These are phyloP conservation scores for Meleagris gallopavo DNA, from an alignment of 2,113 vertebrate genomes.

Conservation along the genomic window DNA sequence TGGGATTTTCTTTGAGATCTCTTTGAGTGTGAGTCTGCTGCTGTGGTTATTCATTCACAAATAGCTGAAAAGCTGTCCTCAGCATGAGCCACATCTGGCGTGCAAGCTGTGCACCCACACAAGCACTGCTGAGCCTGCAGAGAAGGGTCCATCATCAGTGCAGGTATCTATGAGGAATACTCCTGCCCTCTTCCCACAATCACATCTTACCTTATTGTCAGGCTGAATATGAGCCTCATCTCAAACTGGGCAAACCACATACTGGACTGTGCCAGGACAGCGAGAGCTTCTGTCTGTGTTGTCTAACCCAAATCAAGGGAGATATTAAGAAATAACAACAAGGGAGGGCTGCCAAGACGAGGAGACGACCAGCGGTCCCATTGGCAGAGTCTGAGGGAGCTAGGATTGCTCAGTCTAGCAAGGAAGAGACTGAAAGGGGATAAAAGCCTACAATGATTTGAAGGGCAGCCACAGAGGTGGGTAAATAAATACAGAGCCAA, in stretches of 20 bases:
- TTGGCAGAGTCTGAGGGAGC: not conserved
- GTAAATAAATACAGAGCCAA: not conserved
- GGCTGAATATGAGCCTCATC: not conserved
- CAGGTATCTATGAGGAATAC: not conserved
- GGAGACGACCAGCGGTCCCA: accelerated
- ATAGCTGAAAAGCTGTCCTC: not conserved
- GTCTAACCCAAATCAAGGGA: not conserved
- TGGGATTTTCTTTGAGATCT: not conserved
- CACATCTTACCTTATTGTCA: not conserved
- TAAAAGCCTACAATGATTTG: not conserved
- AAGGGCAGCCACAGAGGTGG: not conserved
- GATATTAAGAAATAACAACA: not conserved
- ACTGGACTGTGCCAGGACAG: not conserved
- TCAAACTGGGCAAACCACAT: not conserved
- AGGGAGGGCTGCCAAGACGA: not conserved
- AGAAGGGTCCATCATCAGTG: not conserved
- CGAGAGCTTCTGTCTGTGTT: accelerated
- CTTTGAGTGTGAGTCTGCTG: not conserved
- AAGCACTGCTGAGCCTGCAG: not conserved
- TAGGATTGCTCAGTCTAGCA: not conserved
- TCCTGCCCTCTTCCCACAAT: not conserved
- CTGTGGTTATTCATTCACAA: not conserved
- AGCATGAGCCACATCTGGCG: not conserved
- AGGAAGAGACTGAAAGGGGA: not conserved
- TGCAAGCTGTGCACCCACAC: accelerated